Base-by-base conservation (phyloP, 1,140 invertebrate species). In the Drosophila murphyi region DNA sequence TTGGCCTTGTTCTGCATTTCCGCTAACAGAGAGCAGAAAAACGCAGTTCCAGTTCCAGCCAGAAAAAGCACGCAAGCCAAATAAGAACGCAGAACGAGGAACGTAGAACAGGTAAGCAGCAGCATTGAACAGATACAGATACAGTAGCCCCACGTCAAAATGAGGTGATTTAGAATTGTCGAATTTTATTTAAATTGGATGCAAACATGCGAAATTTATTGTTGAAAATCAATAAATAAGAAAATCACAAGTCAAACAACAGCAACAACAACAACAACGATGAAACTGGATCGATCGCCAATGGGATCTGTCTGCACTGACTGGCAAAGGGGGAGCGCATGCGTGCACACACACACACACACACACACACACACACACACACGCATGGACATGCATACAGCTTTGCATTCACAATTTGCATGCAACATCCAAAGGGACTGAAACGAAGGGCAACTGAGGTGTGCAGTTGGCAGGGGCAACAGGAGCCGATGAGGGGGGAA, bases 171-270 rank as follows among this genome's bases (percentile, higher is more conserved):
- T 92, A 92, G 91, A 91, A 88, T 92, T 92, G 87, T 91, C 89
- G 91, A 92, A 92, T 92, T 91, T 91, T 92, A 92, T 92, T 92
- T 92, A 92, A 92, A 92, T 92, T 92, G 91, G 91, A 88, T 88
- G 87, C 90, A 91, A 91, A 91, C 90, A 91, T 91, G 90, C 90
- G 85, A 91, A 91, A 91, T 91, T 91, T 91, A 88, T 91, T 91
- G 90, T 91, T 91, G 82, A 90, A 91, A 90, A 91, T 91, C 90
- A 91, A 91, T 91, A 91, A 91, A 90, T 91, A 90, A 91, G 88
- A 83, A 91, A 90, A 88, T 88, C 86, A 82, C 67, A 90, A 79
- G 74, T 67, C 2, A 28, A 59, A 35, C 61, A 5, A 57, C 39
- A 41, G 2, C 39, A 41, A 10, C 2, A 41, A 41, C 39, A 37